Evolutionary conservation across 2,113 vertebrate species (phyloP), one percentile per base, ranked within the genome.

Genomic region (Calyptomena viridis): DNA sequence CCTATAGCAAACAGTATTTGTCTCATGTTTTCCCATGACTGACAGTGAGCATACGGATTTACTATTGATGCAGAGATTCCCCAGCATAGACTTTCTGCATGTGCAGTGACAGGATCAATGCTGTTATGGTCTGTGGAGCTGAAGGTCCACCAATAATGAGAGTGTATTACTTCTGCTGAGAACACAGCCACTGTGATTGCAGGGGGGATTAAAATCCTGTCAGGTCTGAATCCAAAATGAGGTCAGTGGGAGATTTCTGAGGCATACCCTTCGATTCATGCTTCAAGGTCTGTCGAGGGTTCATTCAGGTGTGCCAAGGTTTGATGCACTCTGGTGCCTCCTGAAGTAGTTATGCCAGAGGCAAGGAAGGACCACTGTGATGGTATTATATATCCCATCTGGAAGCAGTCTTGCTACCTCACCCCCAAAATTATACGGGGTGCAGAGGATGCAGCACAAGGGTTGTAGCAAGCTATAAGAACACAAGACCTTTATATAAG

Each of bases 91-190:
- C 55, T 83, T 91, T 69, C 59, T 94, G 71, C 47, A 47, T 58
- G 50, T 49, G 46, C 71, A 74, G 39, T 77, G 90, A 84, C 85
- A 84, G 85, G 63, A 80, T 91, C 0, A 1, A 85, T 94, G 75
- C 33, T 95, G 87, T 86, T 96, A 59, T 64, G 89, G 89, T 92
- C 80, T 91, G 76, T 89, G 95, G 95, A 95, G 79, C 85, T 92
- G 92, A 93, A 93, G 82, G 79, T 81, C 85, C 64, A 93, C 85
- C 82, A 94, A 47, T 94, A 95, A 91, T 63, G 72, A 82, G 73
- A 73, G 67, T 33, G 27, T 71, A 86, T 91, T 95, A 71, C 75
- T 92, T 92, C 52, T 93, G 82, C 91, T 94, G 92, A 90, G 82
- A 77, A 63, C 72, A 76, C 39, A 74, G 85, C 52, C 72, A 83